These are phyloP conservation scores for Hypotaenidia philippensis DNA, from an alignment of 2,797 vertebrate genomes.

Conservation along the genomic window DNA sequence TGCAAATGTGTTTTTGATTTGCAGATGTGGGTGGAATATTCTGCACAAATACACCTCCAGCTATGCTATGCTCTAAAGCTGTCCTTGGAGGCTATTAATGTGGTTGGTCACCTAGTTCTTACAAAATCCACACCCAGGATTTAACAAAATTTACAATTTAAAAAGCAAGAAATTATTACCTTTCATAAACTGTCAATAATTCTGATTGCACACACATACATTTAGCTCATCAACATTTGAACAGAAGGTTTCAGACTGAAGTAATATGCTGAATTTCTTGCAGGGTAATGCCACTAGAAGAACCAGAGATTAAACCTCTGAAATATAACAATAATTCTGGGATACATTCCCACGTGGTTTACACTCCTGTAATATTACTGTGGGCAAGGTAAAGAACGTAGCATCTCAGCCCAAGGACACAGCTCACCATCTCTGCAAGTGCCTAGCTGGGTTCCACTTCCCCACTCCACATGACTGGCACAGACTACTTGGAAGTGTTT, in stretches of 20 bases:
- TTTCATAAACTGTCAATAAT: neutral
- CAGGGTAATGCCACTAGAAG: neutral
- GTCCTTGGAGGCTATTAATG: neutral
- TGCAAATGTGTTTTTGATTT: conserved; percentile 55
- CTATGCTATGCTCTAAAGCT: neutral
- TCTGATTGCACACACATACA: neutral
- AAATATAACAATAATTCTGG: neutral
- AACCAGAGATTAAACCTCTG: neutral
- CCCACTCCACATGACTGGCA: accelerated
- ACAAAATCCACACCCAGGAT: neutral
- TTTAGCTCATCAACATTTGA: neutral
- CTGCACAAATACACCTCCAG: neutral
- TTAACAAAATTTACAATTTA: neutral
- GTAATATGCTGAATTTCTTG: neutral
- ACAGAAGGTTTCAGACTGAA: neutral
- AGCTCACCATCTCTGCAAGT: neutral
- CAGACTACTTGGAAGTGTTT: neutral
- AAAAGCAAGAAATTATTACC: neutral
- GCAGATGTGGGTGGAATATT: neutral
- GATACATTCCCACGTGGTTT: neutral
- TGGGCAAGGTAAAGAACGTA: neutral
- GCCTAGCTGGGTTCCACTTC: neutral
- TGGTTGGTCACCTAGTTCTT: neutral
- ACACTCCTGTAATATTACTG: neutral
- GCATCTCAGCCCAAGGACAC: neutral